Percentiles rank a stretch among this genome's conserved stretches.
Evolutionary conservation across 2,113 vertebrate species (phyloP).

Genomic region (Rhipidura dahli): DNA sequence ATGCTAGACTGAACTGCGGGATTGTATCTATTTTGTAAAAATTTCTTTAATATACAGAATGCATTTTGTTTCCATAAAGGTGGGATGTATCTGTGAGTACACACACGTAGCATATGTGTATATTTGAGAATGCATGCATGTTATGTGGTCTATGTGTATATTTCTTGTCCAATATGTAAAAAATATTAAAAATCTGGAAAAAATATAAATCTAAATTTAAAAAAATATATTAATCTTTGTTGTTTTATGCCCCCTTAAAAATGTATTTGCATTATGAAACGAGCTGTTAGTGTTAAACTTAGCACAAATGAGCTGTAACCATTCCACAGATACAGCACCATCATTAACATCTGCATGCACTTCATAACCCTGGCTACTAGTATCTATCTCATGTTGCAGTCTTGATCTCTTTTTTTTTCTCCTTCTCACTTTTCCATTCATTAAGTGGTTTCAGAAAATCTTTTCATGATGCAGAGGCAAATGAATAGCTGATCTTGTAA

Average conservation of each 20-base stretch:
- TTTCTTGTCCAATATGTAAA: background rate
- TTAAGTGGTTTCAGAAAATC: background rate
- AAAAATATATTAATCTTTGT: background rate
- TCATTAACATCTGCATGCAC: background rate
- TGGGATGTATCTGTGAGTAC: accelerated
- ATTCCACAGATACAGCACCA: background rate
- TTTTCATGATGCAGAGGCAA: background rate
- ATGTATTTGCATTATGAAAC: background rate
- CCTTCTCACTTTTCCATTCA: background rate
- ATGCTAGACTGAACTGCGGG: background rate
- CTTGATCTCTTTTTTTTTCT: background rate
- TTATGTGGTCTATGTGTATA: background rate
- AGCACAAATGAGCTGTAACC: background rate
- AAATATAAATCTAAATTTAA: background rate
- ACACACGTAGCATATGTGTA: accelerated
- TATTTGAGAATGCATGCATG: no score
- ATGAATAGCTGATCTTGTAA: background rate
- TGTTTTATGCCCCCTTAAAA: background rate
- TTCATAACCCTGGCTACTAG: background rate
- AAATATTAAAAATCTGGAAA: background rate
- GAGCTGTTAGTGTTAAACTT: background rate
- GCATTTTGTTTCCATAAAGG: background rate
- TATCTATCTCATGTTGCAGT: background rate
- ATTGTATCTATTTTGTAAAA: background rate
- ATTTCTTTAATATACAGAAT: background rate